Conservation (phyloP, 1,140 invertebrate species). For the Ooceraea biroi region DNA sequence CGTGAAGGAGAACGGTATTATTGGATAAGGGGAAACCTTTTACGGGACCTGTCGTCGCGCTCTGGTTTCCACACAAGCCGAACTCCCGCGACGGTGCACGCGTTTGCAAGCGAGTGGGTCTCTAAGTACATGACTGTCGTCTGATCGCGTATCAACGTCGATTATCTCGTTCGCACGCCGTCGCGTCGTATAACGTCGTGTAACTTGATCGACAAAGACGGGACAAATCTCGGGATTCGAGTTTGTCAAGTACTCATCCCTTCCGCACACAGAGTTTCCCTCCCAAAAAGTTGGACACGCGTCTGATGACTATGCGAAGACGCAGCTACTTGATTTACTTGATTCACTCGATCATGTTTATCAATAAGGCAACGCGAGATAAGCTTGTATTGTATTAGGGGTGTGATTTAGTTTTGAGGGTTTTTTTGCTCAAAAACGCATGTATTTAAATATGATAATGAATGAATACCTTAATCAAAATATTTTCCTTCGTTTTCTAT, state of each 20-base stretch:
- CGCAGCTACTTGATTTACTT: too few species aligned
- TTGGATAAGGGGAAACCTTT: slow-evolving; percentile 72
- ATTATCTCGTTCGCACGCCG: slow-evolving; percentile 29
- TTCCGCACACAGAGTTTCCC: background rate
- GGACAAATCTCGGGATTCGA: background rate
- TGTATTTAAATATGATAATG: too few species aligned
- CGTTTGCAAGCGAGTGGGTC: background rate
- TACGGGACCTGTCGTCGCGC: slow-evolving; percentile 63
- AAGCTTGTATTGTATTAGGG: too few species aligned
- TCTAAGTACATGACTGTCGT: slow-evolving; percentile 24
- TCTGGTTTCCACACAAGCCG: slow-evolving; percentile 18
- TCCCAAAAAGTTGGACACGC: too few species aligned
- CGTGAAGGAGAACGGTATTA: slow-evolving; percentile 56
- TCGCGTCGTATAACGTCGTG: background rate
- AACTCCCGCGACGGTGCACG: background rate
- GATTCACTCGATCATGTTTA: too few species aligned
- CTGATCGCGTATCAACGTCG: slow-evolving; percentile 32
- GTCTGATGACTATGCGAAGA: too few species aligned
- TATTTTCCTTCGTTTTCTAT: too few species aligned
- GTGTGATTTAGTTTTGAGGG: too few species aligned
- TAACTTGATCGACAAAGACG: slow-evolving; percentile 15
- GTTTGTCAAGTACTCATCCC: too few species aligned
- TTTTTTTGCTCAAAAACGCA: too few species aligned
- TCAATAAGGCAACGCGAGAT: too few species aligned
- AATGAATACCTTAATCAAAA: too few species aligned